These are phyloP conservation scores for Manduca sexta DNA, from an alignment of 1,140 invertebrate genomes.

Conservation along the genomic window DNA sequence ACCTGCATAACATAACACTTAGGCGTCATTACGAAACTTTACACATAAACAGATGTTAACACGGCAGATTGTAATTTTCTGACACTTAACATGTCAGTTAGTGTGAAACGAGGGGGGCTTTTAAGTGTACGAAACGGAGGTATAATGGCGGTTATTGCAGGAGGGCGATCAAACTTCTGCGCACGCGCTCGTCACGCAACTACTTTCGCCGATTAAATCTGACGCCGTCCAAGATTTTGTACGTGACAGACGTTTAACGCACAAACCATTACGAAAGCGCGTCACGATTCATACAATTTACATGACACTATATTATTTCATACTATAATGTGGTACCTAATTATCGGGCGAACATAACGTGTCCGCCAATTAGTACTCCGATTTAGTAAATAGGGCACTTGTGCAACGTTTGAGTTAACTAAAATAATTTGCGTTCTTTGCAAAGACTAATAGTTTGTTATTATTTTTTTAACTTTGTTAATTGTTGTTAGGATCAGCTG, in stretches of 20 bases:
- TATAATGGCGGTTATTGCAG: constrained; percentile 11
- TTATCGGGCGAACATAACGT: constrained; percentile 1
- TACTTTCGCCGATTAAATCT: constrained; percentile 62
- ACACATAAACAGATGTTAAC: constrained; percentile 10
- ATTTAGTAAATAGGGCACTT: neutral
- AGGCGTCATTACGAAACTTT: neutral
- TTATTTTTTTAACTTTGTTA: too few relatives aligned
- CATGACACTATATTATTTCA: constrained; percentile 2
- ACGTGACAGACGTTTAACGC: constrained; percentile 32
- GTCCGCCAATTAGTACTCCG: neutral
- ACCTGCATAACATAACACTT: neutral
- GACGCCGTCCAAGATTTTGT: constrained; percentile 28
- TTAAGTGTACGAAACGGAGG: constrained; percentile 16
- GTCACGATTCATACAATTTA: constrained; percentile 14
- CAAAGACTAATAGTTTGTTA: too few relatives aligned
- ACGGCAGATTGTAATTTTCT: constrained; percentile 14
- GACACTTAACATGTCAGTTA: constrained; percentile 19
- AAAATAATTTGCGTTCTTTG: too few relatives aligned
- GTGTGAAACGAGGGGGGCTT: constrained; percentile 10
- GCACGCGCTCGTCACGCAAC: constrained; percentile 45
- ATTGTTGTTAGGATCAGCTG: too few relatives aligned
- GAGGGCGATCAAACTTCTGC: constrained; percentile 33
- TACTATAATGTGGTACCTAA: neutral
- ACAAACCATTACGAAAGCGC: constrained; percentile 24
- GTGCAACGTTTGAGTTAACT: too few relatives aligned